Evolutionary conservation across 2,797 vertebrate genomes (phyloP), one percentile per base, ranked within the genome.

Genomic region (Tokudaia tokunoshimensis): DNA sequence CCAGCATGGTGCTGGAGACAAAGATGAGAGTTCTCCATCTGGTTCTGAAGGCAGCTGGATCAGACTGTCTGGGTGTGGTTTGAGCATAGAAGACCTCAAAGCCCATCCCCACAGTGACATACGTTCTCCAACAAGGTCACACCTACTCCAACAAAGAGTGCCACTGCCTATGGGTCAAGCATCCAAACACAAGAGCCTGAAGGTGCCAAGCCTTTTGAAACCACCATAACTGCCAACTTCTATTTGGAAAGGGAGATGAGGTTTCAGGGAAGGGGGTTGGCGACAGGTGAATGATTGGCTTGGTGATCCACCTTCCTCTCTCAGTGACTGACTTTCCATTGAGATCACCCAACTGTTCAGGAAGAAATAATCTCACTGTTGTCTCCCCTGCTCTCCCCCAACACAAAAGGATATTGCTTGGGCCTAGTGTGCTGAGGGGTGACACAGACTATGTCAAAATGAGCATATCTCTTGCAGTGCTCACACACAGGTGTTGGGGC

Each of bases 351-450:
- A 47, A 2, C 14, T 57, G 44, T 89, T 20, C 24, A 83, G 94
- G 82, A 55, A 85, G 83, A 96, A 85, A 75, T 59, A 85, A 88
- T 75, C 88, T 85, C 19, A 24, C 44, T 31, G 4, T 2, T 1
- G 70, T 52, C 90, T 95, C 24, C 92, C 55, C 37, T 31, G 74
- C 63, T n/a, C 78, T 22, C 76, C 34, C 0, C 2, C 8, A 2
- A 0, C 20, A 4, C 55, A 4, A 4, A 0, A 2, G 78, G 80
- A 47, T 76, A 2, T 86, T 2, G 0, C 3, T 2, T 57, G 37
- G 26, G 61, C 26, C 44, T 29, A 24, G 37, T 80, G 57, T 22
- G 3, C 17, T 5, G 6, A 65, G 29, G 26, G 9, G 52, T 34
- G 63, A 44, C 47, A 34, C 3, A 52, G 57, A 47, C 7, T 41